phyloP scores from a whole-genome alignment of 2,888 invertebrate species.

The Pheosia tremula region DNA sequence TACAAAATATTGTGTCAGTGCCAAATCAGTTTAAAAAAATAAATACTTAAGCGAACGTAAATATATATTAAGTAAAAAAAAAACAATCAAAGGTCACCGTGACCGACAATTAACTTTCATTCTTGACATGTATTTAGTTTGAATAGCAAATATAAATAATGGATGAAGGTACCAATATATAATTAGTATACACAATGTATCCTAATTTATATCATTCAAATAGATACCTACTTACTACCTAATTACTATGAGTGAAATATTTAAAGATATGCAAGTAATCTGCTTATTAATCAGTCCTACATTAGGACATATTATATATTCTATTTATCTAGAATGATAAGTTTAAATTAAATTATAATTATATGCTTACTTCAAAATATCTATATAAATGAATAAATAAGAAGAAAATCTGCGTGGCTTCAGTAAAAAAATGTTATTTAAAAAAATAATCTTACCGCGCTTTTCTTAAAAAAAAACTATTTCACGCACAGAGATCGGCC shows the following conservation, averaged over 20 bases:
- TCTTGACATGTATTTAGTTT: conserved; percentile 4
- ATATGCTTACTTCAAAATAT: too few relatives aligned
- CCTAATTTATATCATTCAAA: too few relatives aligned
- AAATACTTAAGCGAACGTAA: not conserved
- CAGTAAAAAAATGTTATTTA: not conserved
- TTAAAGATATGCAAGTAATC: too few relatives aligned
- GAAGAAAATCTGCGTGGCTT: not conserved
- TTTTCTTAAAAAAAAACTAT: conserved; percentile 1
- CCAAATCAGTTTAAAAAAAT: not conserved
- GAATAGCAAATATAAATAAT: not conserved
- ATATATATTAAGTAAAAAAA: not conserved
- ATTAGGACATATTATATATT: too few relatives aligned
- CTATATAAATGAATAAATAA: not conserved
- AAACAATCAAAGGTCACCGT: conserved; percentile 1
- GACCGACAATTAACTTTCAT: not conserved
- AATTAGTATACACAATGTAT: too few relatives aligned
- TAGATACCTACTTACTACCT: too few relatives aligned
- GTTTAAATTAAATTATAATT: too few relatives aligned
- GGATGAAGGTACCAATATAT: too few relatives aligned
- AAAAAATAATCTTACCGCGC: not conserved
- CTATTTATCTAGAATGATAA: too few relatives aligned
- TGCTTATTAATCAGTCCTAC: too few relatives aligned
- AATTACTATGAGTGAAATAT: too few relatives aligned
- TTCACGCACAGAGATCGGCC: conserved; percentile 1
- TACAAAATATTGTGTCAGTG: not conserved